phyloP scores from a whole-genome alignment of 2,888 invertebrate species.

The Rutpela maculata region DNA sequence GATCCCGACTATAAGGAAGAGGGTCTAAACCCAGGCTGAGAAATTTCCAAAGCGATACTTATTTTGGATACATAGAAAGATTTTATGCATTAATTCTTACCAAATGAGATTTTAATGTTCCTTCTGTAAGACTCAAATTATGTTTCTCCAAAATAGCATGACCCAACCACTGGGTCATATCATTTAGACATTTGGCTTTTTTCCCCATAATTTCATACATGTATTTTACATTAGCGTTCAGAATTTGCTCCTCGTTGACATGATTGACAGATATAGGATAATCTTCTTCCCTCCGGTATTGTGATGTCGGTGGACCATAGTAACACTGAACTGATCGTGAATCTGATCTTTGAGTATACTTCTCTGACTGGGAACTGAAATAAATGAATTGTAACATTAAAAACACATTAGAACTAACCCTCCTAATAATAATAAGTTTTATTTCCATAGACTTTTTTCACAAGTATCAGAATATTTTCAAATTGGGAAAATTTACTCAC shows the following conservation, averaged over 20 bases:
- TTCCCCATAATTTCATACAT: constrained; percentile 76
- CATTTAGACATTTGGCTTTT: constrained; percentile 72
- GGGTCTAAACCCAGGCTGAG: too few relatives aligned
- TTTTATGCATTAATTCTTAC: constrained; percentile 33
- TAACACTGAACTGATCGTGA: constrained; percentile 49
- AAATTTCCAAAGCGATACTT: too few relatives aligned
- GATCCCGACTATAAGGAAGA: too few relatives aligned
- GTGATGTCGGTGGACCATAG: constrained; percentile 48
- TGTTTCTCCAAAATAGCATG: constrained; percentile 65
- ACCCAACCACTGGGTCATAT: constrained; percentile 69
- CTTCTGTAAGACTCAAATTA: constrained; percentile 63
- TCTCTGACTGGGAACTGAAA: constrained; percentile 40
- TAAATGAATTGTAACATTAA: neutral
- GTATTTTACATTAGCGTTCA: constrained; percentile 65
- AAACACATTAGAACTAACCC: neutral
- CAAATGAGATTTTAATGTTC: constrained; percentile 49
- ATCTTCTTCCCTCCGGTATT: constrained; percentile 48
- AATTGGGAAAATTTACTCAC: too few relatives aligned
- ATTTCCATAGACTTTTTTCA: too few relatives aligned
- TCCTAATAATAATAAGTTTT: too few relatives aligned
- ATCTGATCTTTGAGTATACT: constrained; percentile 51
- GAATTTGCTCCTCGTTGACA: constrained; percentile 39
- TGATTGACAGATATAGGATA: constrained; percentile 43
- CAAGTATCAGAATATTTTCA: too few relatives aligned
- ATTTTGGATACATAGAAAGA: constrained; percentile 9